Base-by-base conservation (phyloP, 2,888 invertebrate species). In the Pollenia griseotomentosa region DNA sequence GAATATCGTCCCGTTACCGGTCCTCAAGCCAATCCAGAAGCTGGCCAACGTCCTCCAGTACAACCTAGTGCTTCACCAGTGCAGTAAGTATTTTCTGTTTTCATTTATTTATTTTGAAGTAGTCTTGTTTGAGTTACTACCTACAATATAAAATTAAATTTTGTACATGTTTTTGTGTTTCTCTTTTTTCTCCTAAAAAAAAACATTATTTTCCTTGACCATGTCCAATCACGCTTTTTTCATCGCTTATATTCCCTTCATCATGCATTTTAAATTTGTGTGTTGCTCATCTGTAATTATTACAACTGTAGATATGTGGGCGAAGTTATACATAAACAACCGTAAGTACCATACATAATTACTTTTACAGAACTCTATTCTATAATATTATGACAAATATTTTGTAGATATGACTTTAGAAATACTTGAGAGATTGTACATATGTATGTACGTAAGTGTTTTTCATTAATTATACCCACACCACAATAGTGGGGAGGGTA, bases 1-100 rank as follows among this genome's bases (percentile, higher is more conserved):
- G 97, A 97, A 91, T 97, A 98, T 91, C 95, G 97, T 90, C 97
- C 97, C 5, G 97, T 97, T 0, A 95, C 97, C n/a, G 95, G 97
- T 88, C 97, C 97, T 4, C 89, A 88, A 85, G 86, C 91, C 3
- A 92, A 92, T 88, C 90, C 92, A 7, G 91, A 93, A 81, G 95
- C 95, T 9, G 92, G 92, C 75, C 96, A 97, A 89, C 96, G 96
- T 89, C 95, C 95, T 89, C 95, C 95, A 23, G 95, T 92, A 2
- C 88, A 92, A 40, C 90, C 92, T 1, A 90, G 90, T 61, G 90
- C 91, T 2, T 91, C 96, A 93, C 95, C 97, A 90, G 96, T 97
- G 90, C 97, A 97, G 97, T 97, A 94, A 96, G 96, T 96, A 90
- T 89, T 53, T 46, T 53, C 89, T 83, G 82, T 86, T 85, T 81